These are phyloP conservation scores for Sinocyclocheilus maitianheensis DNA, from an alignment of 2,113 vertebrate genomes.

Conservation along the genomic window DNA sequence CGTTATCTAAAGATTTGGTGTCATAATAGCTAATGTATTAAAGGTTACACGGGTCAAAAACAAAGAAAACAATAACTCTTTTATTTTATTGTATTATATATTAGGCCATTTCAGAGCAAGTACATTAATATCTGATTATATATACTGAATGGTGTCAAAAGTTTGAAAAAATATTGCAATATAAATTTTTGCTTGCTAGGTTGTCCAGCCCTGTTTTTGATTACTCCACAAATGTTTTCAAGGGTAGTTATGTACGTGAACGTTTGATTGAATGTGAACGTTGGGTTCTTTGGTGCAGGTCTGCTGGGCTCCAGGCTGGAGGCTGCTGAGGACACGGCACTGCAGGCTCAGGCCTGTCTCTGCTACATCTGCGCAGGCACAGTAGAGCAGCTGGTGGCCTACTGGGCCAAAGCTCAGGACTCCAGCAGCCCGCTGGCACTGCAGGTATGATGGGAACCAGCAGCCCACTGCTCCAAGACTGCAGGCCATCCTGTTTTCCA, in stretches of 20 bases:
- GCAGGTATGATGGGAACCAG: slow-evolving; percentile 78
- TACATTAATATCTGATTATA: no score
- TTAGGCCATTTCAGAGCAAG: no score
- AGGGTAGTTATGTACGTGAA: not conserved
- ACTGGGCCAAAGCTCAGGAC: slow-evolving; percentile 88
- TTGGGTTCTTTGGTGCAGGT: slow-evolving; percentile 68
- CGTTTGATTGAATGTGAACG: not conserved
- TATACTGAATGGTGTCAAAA: no score
- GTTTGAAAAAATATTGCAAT: no score
- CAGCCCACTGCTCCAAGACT: no score
- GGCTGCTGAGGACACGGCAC: slow-evolving; percentile 74
- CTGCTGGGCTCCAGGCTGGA: slow-evolving; percentile 88
- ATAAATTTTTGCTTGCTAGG: no score
- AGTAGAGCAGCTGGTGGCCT: slow-evolving; percentile 90
- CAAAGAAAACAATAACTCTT: no score
- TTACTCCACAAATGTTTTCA: not conserved
- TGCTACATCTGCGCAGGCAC: slow-evolving; percentile 97
- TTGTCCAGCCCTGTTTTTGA: not conserved
- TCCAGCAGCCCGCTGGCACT: slow-evolving; percentile 82
- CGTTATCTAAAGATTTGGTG: no score
- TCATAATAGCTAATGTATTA: no score
- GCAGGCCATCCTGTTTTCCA: not conserved
- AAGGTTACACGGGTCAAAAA: no score
- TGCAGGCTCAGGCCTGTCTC: slow-evolving; percentile 89
- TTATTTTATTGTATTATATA: no score